Base-by-base conservation (phyloP, 1,140 invertebrate species). In the Pseudachorutes palmiensis region DNA sequence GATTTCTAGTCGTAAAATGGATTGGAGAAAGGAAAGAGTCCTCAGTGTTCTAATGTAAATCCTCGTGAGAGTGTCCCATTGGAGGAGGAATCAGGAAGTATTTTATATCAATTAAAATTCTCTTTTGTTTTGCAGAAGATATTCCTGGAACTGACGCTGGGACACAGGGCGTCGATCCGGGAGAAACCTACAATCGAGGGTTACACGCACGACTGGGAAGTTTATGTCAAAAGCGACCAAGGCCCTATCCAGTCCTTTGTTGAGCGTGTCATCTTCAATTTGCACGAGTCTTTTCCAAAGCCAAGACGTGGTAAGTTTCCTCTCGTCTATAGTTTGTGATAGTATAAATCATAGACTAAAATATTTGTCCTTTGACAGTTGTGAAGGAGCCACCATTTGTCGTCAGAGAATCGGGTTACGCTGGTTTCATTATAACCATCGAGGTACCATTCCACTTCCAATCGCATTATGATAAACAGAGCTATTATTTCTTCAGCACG, bases 201-300 rank as follows among this genome's bases (percentile, higher is more conserved):
- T 19, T 96, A 91, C 75, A 97, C 94, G 70, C 95, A 98, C 81
- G 94, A 97, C 77, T 98, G 95, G 95, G 91, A 92, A 78, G 87
- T 97, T n/a, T 97, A 90, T 82, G 90, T 98, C 2, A 82, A 88
- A 72, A 93, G 93, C 65, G 90, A 95, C 74, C 86, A 87, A 70
- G 83, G 86, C 68, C 86, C 91, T 74, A 94, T 97, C 72, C 85
- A 91, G 72, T 83, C 90, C 76, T 97, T 91, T 83, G 85, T 97
- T 48, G 94, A 97, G 60, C 96, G 93, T 85, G 92, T 98, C 71
- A 88, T 97, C 2, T 97, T 97, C 78, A 80, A 88, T 76, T 83
- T 97, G 12, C 94, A 97, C 76, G 87, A 91, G 62, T 92, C 91
- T 36, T 98, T 97, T 82, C 85, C 85, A 2, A 94, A 92, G 75